Evolutionary conservation across 30 jellyfish, hydroid and myxozoan genomes (phyloP), one percentile per base, ranked within the genome.

Genomic region (Cassiopea andromeda): DNA sequence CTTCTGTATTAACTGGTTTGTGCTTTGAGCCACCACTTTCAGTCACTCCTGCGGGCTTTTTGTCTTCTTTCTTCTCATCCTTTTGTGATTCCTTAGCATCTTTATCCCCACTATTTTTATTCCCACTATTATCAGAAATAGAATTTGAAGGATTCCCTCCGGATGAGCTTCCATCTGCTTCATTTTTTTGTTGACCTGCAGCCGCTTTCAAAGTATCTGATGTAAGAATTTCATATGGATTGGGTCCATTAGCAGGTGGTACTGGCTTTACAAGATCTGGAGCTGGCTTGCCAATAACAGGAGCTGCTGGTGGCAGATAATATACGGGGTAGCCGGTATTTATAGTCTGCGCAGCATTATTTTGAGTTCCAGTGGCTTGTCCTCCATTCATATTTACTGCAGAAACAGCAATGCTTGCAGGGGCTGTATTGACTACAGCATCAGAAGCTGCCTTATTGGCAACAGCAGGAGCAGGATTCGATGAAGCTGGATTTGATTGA

Each of bases 221-320:
- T 2, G 97, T 92, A 7, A 92, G 81, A 44, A 92, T 75, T 67
- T 92, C 97, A 70, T 92, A 92, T 2, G 97, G 97, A 75, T 92
- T 92, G n/a, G 93, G 94, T 6, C 97, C 97, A 64, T 69, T 59
- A 7, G 93, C 91, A 38, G 97, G 95, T 6, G 97, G 97, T 46
- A 81, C 87, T n/a, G 97, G 97, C 64, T 90, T 90, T 12, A 81
- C 84, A 19, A 83, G 78, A 70, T 83, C 82, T 10, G 92, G 86
- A 15, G 93, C 89, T 48, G 97, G 97, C 49, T 70, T 61, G 18
- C 80, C 97, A 45, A 72, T 87, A 80, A 84, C 90, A 6, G 84
- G 69, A 7, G 94, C 90, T 0, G 85, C 75, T 27, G 94, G 94
- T n/a, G 94, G 94, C 75, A 87, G 60, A 68, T 87, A 87, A 75